Evolutionary conservation across 2,888 invertebrate species (phyloP).

Genomic region (Drosophila cognata): DNA sequence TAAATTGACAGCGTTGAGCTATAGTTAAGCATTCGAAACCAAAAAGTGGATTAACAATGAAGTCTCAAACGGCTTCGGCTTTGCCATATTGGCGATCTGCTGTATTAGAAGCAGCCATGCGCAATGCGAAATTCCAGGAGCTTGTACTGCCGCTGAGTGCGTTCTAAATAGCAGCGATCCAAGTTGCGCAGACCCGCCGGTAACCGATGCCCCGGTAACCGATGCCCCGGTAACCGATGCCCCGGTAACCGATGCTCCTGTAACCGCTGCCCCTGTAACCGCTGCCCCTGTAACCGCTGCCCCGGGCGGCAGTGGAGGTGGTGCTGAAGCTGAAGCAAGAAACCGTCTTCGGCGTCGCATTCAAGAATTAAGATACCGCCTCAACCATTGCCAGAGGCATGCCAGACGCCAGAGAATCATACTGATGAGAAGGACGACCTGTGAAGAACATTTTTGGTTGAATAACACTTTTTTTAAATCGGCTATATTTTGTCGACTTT

Average conservation of each 20-base stretch:
- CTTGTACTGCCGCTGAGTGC: no score
- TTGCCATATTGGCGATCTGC: neutral
- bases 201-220: no score
- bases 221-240: no score
- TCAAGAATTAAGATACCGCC: neutral
- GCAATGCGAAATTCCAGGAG: no score
- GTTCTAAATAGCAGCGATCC: no score
- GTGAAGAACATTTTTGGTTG: constrained; percentile 17
- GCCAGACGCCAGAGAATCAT: neutral
- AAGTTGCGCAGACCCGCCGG: no score
- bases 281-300: no score
- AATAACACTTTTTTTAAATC: neutral
- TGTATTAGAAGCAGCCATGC: neutral
- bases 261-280: no score
- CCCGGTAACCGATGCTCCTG: no score
- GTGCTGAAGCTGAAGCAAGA: neutral
- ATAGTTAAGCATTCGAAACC: neutral
- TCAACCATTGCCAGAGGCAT: neutral
- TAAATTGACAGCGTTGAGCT: constrained; percentile 11
- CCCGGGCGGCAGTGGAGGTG: neutral
- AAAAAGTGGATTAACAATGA: neutral
- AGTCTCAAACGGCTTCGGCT: neutral
- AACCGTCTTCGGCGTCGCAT: constrained; percentile 17
- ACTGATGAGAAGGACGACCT: constrained; percentile 1
- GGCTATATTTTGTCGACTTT: neutral